Base-by-base conservation (phyloP, 2,888 invertebrate genomes). In the Tachina lurida region DNA sequence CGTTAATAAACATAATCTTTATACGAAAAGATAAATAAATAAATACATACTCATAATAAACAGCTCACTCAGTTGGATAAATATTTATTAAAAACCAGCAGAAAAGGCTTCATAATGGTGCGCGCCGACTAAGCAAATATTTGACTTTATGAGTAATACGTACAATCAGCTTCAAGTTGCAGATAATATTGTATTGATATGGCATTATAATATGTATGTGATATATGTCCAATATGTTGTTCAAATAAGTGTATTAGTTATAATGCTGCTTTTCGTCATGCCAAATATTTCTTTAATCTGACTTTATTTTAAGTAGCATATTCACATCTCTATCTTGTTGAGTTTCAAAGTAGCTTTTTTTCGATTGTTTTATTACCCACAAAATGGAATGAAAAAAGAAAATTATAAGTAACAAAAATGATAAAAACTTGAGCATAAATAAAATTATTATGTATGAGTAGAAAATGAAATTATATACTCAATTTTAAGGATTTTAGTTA, bases 391-490 rank as follows among this genome's bases (percentile, higher is more conserved):
- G 10, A 12, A 31, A 19, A 47, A n/a, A 47, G 45, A 47, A 5
- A 49, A 63, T 15, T 15, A 15, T 49, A n/a, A n/a, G 9, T 39
- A 39, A 60, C 39, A 31, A 49, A 52, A 58, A 62, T 15, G 43
- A 76, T 82, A 76, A 76, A 63, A 63, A 63, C 63, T 82, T 85
- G 70, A 78, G 78, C 67, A 82, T 82, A 85, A 85, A 75, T 81
- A 81, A 78, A 77, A 81, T 78, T 78, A 78, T 81, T 52, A 78
- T 75, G 49, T 49, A 74, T 65, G 63, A 45, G n/a, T 47, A 31
- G 71, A 62, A 78, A 82, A 82, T 82, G 67, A 81, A 85, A 81
- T 85, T 74, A 81, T 73, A 62, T 73, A 77, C 62, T 60, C 67
- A 58, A 49, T 77, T 56, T 19, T 68, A 71, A 43, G 65, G 74